phyloP scores from a whole-genome alignment of 2,888 invertebrate genomes.

The Pseudococcus longispinus region DNA sequence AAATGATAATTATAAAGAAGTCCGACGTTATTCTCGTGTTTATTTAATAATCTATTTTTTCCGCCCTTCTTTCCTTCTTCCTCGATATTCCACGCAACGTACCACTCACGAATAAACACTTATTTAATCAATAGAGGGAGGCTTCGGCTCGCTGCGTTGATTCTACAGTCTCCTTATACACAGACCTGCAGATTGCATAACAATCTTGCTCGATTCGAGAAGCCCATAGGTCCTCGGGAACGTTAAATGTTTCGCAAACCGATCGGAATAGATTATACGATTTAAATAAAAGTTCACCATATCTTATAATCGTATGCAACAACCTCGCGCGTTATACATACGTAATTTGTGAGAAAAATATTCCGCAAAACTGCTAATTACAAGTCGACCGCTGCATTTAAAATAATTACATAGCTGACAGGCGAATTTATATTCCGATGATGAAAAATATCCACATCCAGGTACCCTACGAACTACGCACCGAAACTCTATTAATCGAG shows the following conservation, averaged over 20 bases:
- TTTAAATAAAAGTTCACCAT: background rate
- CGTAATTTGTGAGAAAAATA: conserved; percentile 9
- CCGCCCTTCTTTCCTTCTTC: background rate
- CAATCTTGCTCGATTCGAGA: background rate
- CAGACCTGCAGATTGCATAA: background rate
- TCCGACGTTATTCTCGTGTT: background rate
- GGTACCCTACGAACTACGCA: background rate
- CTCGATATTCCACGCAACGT: background rate
- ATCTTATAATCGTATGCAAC: background rate
- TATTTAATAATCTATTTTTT: background rate
- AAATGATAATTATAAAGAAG: conserved; percentile 4
- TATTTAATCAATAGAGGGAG: background rate
- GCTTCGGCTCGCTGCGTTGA: background rate
- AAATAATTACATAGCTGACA: conserved; percentile 2
- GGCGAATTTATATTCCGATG: background rate
- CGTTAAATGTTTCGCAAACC: background rate
- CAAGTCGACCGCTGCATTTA: background rate
- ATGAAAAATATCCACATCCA: background rate
- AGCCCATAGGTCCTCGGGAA: background rate
- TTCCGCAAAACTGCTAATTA: conserved; percentile 6
- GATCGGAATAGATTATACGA: background rate
- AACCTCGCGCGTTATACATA: background rate
- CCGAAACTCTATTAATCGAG: background rate
- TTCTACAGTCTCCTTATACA: background rate
- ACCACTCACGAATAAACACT: background rate